Evolutionary conservation across 2,113 vertebrate species (phyloP).

Genomic region (Osmerus mordax): DNA sequence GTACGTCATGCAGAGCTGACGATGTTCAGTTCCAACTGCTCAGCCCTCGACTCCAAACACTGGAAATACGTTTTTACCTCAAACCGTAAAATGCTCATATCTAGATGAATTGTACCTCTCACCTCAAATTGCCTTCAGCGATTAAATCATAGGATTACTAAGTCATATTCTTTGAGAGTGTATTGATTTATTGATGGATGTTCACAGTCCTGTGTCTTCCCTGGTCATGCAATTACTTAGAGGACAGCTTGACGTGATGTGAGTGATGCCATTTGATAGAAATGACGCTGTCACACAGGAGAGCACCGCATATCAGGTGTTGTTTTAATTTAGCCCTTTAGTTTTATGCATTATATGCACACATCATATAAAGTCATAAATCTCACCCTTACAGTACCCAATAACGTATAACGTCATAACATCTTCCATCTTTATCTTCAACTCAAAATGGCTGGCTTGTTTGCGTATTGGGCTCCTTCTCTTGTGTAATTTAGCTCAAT

Average conservation of each 20-base stretch:
- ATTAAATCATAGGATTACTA: slow-evolving; percentile 4
- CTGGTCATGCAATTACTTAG: slow-evolving; percentile 22
- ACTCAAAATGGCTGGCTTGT: slow-evolving; percentile 54
- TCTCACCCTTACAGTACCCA: slow-evolving; percentile 4
- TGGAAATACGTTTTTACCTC: too few relatives aligned
- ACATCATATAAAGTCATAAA: slow-evolving; percentile 10
- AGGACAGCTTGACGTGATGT: slow-evolving; percentile 17
- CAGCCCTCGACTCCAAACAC: too few relatives aligned
- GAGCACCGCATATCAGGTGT: not conserved
- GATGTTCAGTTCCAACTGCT: too few relatives aligned
- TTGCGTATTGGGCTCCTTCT: slow-evolving; percentile 46
- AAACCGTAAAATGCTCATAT: too few relatives aligned
- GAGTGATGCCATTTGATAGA: slow-evolving; percentile 20
- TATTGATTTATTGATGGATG: slow-evolving; percentile 37
- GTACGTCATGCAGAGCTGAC: too few relatives aligned
- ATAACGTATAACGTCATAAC: not conserved
- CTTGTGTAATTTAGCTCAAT: slow-evolving; percentile 63
- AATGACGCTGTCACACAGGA: not conserved
- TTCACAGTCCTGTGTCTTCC: slow-evolving; percentile 19
- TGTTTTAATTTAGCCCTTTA: slow-evolving; percentile 16
- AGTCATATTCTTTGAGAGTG: slow-evolving; percentile 13
- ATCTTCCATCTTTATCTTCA: slow-evolving; percentile 21
- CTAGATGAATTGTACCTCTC: too few relatives aligned
- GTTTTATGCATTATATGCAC: slow-evolving; percentile 12
- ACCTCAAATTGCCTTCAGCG: not conserved